phyloP scores from a whole-genome alignment of 2,113 vertebrate species.

The Sorex fumeus region DNA sequence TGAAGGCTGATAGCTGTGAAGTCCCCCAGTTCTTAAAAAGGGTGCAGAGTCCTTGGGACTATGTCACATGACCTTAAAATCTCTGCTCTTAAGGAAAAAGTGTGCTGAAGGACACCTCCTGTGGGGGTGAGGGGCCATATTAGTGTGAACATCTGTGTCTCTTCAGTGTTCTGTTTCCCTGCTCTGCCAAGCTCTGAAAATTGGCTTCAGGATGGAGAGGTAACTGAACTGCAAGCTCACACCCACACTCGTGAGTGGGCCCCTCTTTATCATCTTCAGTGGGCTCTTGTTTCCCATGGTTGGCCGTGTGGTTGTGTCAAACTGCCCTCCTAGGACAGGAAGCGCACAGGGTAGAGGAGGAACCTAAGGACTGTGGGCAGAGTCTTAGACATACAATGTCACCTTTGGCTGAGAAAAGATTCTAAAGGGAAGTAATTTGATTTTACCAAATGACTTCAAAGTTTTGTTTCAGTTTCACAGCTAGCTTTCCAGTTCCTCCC shows the following conservation, averaged over 20 bases:
- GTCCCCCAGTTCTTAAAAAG: neutral
- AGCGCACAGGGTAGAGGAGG: conserved; percentile 42
- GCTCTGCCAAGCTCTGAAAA: conserved; percentile 47
- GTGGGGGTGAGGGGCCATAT: neutral
- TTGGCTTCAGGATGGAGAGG: conserved; percentile 32
- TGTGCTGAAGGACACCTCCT: neutral
- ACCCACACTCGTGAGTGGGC: conserved; percentile 23
- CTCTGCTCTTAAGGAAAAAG: neutral
- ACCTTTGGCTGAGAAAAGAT: conserved; percentile 62
- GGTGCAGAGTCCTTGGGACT: neutral
- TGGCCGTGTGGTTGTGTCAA: conserved; percentile 11
- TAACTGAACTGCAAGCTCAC: conserved; percentile 51
- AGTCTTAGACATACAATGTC: conserved; percentile 47
- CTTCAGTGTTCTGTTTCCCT: conserved; percentile 27
- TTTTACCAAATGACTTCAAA: conserved; percentile 60
- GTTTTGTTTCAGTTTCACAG: conserved; percentile 26
- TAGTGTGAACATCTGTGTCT: conserved; percentile 9
- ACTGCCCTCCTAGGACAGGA: conserved; percentile 54
- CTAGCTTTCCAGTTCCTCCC: neutral
- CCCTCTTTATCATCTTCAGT: conserved; percentile 31
- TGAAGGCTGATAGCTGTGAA: neutral
- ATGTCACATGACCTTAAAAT: neutral
- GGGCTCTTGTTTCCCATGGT: neutral
- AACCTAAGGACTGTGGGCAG: conserved; percentile 55
- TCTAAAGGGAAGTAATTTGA: conserved; percentile 61